Percentiles rank a stretch among this genome's conserved stretches.
Conservation (phyloP, 2,797 vertebrate genomes). For the Pantherophis alleghaniensis region DNA sequence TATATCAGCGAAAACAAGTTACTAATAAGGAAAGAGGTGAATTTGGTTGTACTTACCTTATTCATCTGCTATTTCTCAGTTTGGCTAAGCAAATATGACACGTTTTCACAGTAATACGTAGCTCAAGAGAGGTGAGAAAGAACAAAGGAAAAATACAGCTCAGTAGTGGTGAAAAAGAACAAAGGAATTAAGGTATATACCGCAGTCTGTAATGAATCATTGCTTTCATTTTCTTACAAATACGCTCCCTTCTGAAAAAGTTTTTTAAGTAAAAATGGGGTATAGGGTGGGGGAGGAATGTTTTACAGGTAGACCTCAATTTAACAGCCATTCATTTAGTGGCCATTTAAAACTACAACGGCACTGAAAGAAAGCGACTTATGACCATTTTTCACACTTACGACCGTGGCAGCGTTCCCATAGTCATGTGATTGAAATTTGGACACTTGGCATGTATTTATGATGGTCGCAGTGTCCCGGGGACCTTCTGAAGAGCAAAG, state of each 20-base stretch:
- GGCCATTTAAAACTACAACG: too few relatives aligned
- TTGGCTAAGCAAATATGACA: neutral
- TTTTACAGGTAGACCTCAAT: neutral
- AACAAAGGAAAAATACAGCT: neutral
- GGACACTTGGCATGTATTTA: too few relatives aligned
- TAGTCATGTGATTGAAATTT: too few relatives aligned
- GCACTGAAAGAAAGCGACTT: too few relatives aligned
- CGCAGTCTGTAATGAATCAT: neutral
- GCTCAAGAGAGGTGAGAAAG: neutral
- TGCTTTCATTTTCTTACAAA: neutral
- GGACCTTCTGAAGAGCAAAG: too few relatives aligned
- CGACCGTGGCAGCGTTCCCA: too few relatives aligned
- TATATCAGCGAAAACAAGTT: neutral
- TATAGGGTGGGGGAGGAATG: neutral
- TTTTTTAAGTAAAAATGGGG: neutral
- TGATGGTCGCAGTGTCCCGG: too few relatives aligned
- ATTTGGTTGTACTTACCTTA: neutral
- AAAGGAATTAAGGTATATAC: neutral
- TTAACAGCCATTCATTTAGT: too few relatives aligned
- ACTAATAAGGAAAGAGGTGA: neutral
- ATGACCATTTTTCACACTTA: too few relatives aligned
- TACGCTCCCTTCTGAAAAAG: neutral
- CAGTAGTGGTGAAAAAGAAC: neutral
- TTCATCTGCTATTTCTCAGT: neutral
- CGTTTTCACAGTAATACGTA: neutral